Evolutionary conservation across 2,888 invertebrate species (phyloP), one percentile per base, ranked within the genome.

Genomic region (Lasioglossum vierecki): DNA sequence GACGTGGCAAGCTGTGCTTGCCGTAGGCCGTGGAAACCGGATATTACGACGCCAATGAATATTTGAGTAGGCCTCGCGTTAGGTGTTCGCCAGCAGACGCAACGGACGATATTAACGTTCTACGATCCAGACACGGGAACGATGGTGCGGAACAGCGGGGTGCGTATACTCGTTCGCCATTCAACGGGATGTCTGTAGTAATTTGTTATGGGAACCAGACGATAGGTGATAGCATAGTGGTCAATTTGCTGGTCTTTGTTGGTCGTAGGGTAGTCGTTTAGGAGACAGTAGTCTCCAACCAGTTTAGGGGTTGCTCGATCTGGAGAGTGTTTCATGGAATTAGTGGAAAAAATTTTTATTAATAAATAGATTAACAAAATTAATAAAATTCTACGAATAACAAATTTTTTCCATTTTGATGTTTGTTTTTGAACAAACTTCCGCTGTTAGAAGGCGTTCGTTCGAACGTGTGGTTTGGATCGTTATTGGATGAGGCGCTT

Each of bases 41-140:
- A 80, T 85, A 80, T 84, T 85, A 78, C 77, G 53, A 15, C 60
- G 71, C 15, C 81, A 57, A 81, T 84, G 80, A 85, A 85, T 85
- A 85, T 76, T 83, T 85, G 72, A 83, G 80, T n/a, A 76, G 79
- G 30, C 72, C 53, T 83, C 63, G 75, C 18, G 49, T 13, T 35
- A 66, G 53, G 70, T 66, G 60, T 46, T 66, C 26, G 18, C 44
- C 26, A 2, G 26, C 41, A 15, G 71, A 71, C 53, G 41, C 26
- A 76, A 39, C 41, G 35, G 53, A 13, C 26, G 83, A 83, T 76
- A 79, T 83, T 79, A 78, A 78, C 63, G 63, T 35, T 71, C n/a
- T 11, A n/a, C 44, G 15, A 15, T 44, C 35, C 66, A 22, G 80
- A 49, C 44, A 15, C 11, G 71, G 26, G 53, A 46, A 46, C 39